Percentiles rank a stretch among this genome's conserved stretches.
Evolutionary conservation across 1,140 invertebrate species (phyloP).

Genomic region (Triops longicaudatus): DNA sequence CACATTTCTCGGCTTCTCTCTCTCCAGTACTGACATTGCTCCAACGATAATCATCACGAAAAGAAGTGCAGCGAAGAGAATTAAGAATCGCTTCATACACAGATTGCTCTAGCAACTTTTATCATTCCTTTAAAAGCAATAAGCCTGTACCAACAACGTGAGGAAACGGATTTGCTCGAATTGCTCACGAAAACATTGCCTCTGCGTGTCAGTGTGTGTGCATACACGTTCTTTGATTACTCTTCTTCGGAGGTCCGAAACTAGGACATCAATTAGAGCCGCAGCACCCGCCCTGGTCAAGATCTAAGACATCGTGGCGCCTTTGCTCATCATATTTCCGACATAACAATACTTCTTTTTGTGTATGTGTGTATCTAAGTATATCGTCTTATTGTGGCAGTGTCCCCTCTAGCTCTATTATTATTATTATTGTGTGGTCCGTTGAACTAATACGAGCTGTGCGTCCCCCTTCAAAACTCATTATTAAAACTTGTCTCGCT

Average conservation of each 20-base stretch:
- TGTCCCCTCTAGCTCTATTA: conserved; percentile 4
- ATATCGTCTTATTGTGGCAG: neutral
- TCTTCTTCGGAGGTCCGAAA: neutral
- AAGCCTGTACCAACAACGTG: neutral
- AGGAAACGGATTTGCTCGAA: neutral
- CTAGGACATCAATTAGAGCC: neutral
- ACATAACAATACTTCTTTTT: neutral
- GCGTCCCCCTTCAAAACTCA: neutral
- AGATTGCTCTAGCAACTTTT: neutral
- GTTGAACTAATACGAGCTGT: neutral
- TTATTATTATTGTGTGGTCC: neutral
- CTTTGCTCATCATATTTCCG: neutral
- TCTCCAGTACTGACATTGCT: neutral
- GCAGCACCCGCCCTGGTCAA: neutral
- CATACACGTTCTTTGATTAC: neutral
- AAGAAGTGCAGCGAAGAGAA: neutral
- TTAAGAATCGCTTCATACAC: neutral
- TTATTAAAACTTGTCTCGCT: neutral
- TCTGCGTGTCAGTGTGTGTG: neutral
- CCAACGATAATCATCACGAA: neutral
- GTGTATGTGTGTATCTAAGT: neutral
- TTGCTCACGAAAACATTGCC: neutral
- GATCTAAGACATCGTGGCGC: neutral
- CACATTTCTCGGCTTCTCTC: neutral
- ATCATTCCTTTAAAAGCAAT: neutral